Base-by-base conservation (phyloP, 2,113 vertebrate genomes). In the Thamnaconus septentrionalis region DNA sequence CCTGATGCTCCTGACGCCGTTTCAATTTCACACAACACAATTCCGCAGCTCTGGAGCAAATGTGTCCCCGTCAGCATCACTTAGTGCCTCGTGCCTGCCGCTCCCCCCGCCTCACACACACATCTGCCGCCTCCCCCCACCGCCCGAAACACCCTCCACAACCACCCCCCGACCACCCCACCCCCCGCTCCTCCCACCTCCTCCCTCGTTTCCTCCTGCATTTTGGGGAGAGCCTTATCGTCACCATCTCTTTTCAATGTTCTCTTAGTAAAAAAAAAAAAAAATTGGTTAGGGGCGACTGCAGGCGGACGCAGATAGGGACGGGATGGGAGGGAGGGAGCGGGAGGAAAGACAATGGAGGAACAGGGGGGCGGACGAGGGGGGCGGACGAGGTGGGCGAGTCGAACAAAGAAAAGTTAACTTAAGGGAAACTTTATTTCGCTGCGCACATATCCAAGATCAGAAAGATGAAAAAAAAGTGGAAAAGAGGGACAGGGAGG, bases 1-100 rank as follows among this genome's bases (percentile, higher is more conserved):
- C 76, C 87, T 87, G 88, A 91, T 91, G 82, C 85, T 31, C 18
- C 18, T 31, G 72, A 75, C 55, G 73, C 90, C 83, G 84, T 86
- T 91, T 91, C 91, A 89, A 90, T 90, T 91, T 91, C 89, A 88
- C 91, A 91, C 86, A 90, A 88, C 85, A 87, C 89, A 88, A 86
- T 87, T 86, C 88, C 88, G 87, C 86, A 88, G 78, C 82, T 85
- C 84, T 79, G 76, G 72, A 88, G 89, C 81, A 85, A 92, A 91
- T 88, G 87, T 88, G 87, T 90, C 87, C 84, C 84, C 85, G 91
- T 91, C 90, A 88, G 83, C 75, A 83, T 85, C 86, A 74, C 84
- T 91, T 90, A 87, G 73, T 56, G 69, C 72, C 73, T 73, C 64
- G 3, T 31, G 18, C 18, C 18, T 31, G 18, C 18, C 18, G 11